phyloP scores from a whole-genome alignment of 2,888 invertebrate genomes.

The Lysandra coridon region DNA sequence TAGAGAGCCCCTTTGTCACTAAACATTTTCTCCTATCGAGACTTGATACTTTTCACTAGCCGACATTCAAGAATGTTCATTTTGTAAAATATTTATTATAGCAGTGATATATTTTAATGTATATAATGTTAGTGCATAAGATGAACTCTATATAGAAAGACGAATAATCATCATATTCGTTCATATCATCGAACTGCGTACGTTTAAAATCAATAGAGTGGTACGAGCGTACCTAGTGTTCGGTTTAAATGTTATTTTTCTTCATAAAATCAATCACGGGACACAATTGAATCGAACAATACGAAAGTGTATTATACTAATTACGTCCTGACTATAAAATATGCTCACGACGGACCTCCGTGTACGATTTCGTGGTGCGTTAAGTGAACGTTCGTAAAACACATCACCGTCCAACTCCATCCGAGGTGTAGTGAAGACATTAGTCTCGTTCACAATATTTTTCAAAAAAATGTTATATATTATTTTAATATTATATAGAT shows the following conservation, averaged over 20 bases:
- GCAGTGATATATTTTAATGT: slow-evolving; percentile 24
- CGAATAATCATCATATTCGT: not conserved
- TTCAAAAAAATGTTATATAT: not conserved
- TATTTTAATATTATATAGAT: too few species aligned
- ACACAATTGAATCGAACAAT: not conserved
- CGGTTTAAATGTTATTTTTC: slow-evolving; percentile 35
- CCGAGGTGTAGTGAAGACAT: not conserved
- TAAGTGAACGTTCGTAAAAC: slow-evolving; percentile 33
- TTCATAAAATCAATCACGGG: slow-evolving; percentile 28
- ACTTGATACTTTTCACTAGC: slow-evolving; percentile 39
- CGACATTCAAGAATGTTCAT: slow-evolving; percentile 32
- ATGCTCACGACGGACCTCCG: not conserved
- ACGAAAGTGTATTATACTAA: slow-evolving; percentile 9
- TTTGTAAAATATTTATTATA: slow-evolving; percentile 30
- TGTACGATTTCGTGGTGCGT: not conserved
- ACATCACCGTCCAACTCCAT: slow-evolving; percentile 2
- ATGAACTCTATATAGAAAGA: not conserved
- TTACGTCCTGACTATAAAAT: not conserved
- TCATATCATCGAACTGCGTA: not conserved
- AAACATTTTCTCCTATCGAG: slow-evolving; percentile 36
- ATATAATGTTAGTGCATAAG: not conserved
- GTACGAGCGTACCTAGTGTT: slow-evolving; percentile 34
- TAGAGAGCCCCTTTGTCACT: slow-evolving; percentile 34
- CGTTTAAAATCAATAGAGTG: slow-evolving; percentile 32
- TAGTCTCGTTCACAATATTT: not conserved